Conservation (phyloP, 1,140 invertebrate species). For the Colletes gigas region DNA sequence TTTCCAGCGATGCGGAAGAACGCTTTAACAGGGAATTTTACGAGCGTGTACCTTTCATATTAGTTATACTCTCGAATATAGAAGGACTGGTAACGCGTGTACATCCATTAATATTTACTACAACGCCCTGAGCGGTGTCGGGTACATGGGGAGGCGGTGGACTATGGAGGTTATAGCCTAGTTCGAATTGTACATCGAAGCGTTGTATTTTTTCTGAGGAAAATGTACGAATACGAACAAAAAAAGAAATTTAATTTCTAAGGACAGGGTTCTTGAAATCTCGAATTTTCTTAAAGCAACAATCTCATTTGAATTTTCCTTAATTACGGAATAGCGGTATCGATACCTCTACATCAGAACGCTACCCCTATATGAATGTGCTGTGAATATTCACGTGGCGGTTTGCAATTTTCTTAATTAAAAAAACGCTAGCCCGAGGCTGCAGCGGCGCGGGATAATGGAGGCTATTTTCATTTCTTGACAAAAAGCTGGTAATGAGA, state of each 20-base stretch:
- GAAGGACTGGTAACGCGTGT: no score
- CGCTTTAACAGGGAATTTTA: not conserved
- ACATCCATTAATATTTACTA: no score
- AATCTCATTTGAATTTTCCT: not conserved
- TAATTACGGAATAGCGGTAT: no score
- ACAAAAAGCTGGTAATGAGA: conserved; percentile 30
- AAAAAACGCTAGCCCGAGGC: conserved; percentile 1
- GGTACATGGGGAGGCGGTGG: no score
- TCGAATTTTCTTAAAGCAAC: no score
- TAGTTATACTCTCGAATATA: not conserved
- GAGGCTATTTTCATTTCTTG: conserved; percentile 32
- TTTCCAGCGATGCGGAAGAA: conserved; percentile 11
- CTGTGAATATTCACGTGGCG: conserved; percentile 18
- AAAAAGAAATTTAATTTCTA: no score
- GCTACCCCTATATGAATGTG: not conserved
- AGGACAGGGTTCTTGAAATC: no score
- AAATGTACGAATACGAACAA: no score
- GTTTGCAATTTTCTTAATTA: conserved; percentile 51
- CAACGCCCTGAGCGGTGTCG: no score
- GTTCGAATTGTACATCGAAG: no score
- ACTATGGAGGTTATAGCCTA: no score
- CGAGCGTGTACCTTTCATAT: not conserved
- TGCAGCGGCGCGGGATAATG: conserved; percentile 3
- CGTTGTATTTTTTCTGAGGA: no score
- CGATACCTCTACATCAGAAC: not conserved